A percentile compares a stretch with the other conserved stretches of the same genome.
Evolutionary conservation across 1,140 invertebrate species (phyloP).

Genomic region (Hestina assimilis): DNA sequence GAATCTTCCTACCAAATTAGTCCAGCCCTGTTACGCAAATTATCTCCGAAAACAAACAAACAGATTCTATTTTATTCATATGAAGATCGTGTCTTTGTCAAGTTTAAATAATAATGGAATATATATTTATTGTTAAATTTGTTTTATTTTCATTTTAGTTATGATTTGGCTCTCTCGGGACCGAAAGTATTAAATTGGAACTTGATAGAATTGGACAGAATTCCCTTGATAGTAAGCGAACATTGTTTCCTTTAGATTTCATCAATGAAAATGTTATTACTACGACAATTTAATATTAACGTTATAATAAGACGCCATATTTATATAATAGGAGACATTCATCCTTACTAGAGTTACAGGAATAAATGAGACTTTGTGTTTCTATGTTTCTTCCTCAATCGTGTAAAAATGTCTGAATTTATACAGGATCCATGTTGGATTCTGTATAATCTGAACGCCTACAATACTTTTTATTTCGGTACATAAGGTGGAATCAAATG

Average conservation of each 20-base stretch:
- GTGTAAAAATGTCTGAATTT: too few species aligned
- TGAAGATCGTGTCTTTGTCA: not conserved
- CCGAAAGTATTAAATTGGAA: not conserved
- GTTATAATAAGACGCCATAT: too few species aligned
- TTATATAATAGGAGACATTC: too few species aligned
- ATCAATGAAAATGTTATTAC: not conserved
- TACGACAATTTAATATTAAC: not conserved
- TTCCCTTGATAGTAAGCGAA: not conserved
- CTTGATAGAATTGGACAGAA: not conserved
- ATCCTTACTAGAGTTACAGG: too few species aligned
- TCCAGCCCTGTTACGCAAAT: not conserved
- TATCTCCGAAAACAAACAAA: not conserved
- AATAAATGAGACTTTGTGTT: too few species aligned
- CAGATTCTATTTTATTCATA: not conserved
- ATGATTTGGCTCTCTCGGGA: not conserved
- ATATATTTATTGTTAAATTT: not conserved
- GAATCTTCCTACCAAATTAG: too few species aligned
- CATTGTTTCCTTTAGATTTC: not conserved
- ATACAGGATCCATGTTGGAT: too few species aligned
- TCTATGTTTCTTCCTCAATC: too few species aligned
- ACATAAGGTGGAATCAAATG: too few species aligned
- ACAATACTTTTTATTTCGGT: too few species aligned
- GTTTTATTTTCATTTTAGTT: not conserved
- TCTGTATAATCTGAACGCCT: too few species aligned
- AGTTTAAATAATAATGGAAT: not conserved